Evolutionary conservation across 2,797 vertebrate species (phyloP), one percentile per base, ranked within the genome.

Genomic region (Harpagifer antarcticus): DNA sequence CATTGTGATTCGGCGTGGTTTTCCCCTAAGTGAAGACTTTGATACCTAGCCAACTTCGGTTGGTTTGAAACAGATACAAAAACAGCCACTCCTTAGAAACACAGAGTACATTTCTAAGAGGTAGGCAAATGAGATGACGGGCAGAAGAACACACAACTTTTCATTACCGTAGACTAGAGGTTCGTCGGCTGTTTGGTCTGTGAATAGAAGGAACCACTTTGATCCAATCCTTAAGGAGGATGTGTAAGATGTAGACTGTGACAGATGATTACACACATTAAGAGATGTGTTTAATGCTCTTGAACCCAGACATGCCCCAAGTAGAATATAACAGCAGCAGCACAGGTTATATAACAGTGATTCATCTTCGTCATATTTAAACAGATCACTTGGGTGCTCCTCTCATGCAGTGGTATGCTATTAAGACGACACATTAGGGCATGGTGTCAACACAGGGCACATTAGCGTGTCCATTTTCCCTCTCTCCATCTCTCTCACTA

Each of bases 31-130:
- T 56, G 3, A 27, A 84, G 64, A 88, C 82, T 90, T 92, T 93
- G 90, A 91, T 78, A 86, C 58, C n/a, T 3, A n/a, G 90, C 91
- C 90, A 93, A 87, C 50, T 89, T 92, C 88, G 81, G 89, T 91
- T 89, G 72, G 85, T 78, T 64, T 83, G 68, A 79, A 77, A 49
- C 54, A 49, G 68, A 84, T 81, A 76, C 71, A 76, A 82, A 72
- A 79, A 79, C 47, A 68, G 84, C 83, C 88, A 87, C 84, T 88
- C 86, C 89, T 82, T 81, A 56, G 47, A 79, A 88, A 84, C 76
- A 79, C 73, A 67, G 45, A 69, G 76, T 72, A 2, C n/a, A 6
- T 67, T 80, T 63, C 65, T 72, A 63, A 76, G 63, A 74, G 12
- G 37, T 83, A 89, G 63, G 80, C 84, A 88, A 90, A 90, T 86